Evolutionary conservation across 2,113 vertebrate species (phyloP).

Genomic region (Neotoma lepida): DNA sequence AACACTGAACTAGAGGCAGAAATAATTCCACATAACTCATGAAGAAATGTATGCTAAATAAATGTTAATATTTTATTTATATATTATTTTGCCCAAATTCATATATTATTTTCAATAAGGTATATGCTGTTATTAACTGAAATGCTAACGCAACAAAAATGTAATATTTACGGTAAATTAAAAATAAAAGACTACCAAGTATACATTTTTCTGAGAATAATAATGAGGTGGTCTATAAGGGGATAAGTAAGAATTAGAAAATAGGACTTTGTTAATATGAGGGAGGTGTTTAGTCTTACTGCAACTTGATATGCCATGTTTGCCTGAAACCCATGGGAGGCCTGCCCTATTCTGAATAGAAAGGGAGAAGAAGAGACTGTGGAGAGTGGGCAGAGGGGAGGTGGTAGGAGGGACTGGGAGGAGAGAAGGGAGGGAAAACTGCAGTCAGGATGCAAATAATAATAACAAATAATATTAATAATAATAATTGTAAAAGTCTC

Average conservation of each 20-base stretch:
- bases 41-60: conserved; percentile 28
- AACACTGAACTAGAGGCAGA: background rate
- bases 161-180: background rate
- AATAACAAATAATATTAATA: background rate
- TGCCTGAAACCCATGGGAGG: background rate
- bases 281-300: background rate
- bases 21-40: background rate
- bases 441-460: background rate
- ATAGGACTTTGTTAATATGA: background rate
- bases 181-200: background rate
- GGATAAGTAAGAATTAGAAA: conserved; percentile 24
- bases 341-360: background rate
- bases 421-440: background rate
- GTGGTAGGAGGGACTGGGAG: background rate
- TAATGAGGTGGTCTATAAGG: background rate
- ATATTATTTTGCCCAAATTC: background rate
- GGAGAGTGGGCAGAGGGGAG: background rate
- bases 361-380: background rate
- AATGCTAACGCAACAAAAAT: conserved; percentile 19
- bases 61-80: background rate
- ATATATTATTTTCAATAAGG: background rate
- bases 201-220: background rate
- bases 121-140: background rate
- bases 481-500: background rate
- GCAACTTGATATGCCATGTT: background rate